Evolutionary conservation across 1,140 invertebrate species (phyloP).

Genomic region (Lordiphosa clarofinis): DNA sequence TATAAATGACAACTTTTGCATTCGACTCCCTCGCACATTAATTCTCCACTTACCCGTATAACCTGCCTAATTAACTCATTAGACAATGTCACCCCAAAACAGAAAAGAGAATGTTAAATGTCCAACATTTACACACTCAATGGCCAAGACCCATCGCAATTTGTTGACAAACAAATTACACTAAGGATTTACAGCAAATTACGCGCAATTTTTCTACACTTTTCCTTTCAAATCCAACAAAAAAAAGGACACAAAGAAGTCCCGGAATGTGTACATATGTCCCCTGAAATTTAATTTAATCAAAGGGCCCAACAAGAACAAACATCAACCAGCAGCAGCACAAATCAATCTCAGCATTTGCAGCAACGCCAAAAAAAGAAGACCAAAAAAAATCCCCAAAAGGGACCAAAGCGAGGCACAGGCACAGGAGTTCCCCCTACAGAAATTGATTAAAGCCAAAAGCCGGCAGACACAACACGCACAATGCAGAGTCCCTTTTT

Average conservation of each 20-base stretch:
- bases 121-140: slow-evolving; percentile 66
- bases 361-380: slow-evolving; percentile 2
- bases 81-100: slow-evolving; percentile 62
- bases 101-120: slow-evolving; percentile 58
- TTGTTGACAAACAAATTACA: slow-evolving; percentile 77
- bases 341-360: slow-evolving; percentile 45
- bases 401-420: slow-evolving; percentile 14
- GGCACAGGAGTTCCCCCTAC: slow-evolving; percentile 53
- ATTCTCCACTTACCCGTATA: slow-evolving; percentile 44
- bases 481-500: slow-evolving; percentile 43
- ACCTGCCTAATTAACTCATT: slow-evolving; percentile 70
- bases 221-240: slow-evolving; percentile 52
- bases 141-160: slow-evolving; percentile 30
- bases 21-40: too few relatives aligned
- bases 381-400: slow-evolving; percentile 21
- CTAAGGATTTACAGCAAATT: slow-evolving; percentile 71
- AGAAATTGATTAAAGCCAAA: slow-evolving; percentile 62
- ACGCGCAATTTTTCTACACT: slow-evolving; percentile 70
- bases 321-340: slow-evolving; percentile 20
- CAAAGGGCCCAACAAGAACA: slow-evolving; percentile 63
- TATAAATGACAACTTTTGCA: too few relatives aligned
- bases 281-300: slow-evolving; percentile 79
- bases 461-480: slow-evolving; percentile 19
- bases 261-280: slow-evolving; percentile 67
- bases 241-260: slow-evolving; percentile 16